A percentile compares a stretch with the other conserved stretches of the same genome.
Conservation (phyloP, 2,888 invertebrate species). For the Candidula unifasciata region DNA sequence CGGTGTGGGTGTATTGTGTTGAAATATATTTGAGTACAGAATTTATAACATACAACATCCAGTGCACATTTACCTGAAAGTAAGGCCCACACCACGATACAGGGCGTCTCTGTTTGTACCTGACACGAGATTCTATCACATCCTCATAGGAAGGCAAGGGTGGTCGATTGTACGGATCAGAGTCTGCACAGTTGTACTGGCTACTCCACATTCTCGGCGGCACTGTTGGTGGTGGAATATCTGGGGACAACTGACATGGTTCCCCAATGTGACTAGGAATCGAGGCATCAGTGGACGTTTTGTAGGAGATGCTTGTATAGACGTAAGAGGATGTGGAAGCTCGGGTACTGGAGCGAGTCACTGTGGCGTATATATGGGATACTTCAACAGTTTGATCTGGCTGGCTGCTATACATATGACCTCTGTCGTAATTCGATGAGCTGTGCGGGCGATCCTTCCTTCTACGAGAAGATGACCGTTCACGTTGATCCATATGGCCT, state of each 20-base stretch:
- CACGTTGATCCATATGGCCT: neutral
- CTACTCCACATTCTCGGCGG: constrained; percentile 18
- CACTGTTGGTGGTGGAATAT: neutral
- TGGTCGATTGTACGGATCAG: constrained; percentile 6
- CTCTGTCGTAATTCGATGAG: neutral
- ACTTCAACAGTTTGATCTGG: constrained; percentile 38
- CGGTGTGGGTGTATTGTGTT: no score
- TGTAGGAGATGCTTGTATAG: constrained; percentile 48
- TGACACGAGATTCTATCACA: constrained; percentile 39
- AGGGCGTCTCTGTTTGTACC: constrained; percentile 13
- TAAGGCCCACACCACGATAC: constrained; percentile 41
- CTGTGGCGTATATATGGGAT: constrained; percentile 50
- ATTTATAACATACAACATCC: neutral
- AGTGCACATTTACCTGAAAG: neutral
- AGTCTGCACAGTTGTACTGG: neutral
- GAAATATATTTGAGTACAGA: no score
- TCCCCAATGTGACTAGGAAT: neutral
- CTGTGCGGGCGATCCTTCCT: neutral
- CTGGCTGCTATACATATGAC: neutral
- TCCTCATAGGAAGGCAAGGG: constrained; percentile 49
- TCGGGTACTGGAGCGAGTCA: constrained; percentile 32
- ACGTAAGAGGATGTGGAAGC: constrained; percentile 27
- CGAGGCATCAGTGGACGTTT: neutral
- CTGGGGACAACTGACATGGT: neutral
- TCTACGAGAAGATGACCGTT: neutral